Conservation (phyloP, 2,888 invertebrate species). For the Micropterix aruncella region DNA sequence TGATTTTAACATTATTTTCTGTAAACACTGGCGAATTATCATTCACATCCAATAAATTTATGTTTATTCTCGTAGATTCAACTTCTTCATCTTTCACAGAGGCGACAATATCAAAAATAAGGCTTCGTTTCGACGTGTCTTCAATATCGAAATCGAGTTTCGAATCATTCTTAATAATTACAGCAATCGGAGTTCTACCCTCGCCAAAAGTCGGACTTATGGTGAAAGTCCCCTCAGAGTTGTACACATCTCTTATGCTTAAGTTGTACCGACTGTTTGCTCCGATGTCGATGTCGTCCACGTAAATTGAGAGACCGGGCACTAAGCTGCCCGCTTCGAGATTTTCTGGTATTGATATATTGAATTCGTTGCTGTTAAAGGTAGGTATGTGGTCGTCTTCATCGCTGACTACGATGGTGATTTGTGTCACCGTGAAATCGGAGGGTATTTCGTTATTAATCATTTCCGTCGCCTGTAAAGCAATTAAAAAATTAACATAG, state of each 20-base stretch:
- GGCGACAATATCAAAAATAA: constrained; percentile 56
- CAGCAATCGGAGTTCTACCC: constrained; percentile 59
- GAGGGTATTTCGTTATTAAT: constrained; percentile 56
- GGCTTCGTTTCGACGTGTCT: constrained; percentile 38
- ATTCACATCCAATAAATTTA: constrained; percentile 60
- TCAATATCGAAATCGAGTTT: constrained; percentile 59
- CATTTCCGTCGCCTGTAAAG: constrained; percentile 51
- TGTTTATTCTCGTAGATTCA: constrained; percentile 44
- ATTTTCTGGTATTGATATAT: constrained; percentile 63
- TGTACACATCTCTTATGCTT: constrained; percentile 41
- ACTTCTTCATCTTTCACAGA: constrained; percentile 38
- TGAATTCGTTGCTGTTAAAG: constrained; percentile 51
- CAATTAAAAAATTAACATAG: no score
- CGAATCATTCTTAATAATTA: constrained; percentile 50
- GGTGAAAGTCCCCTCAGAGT: constrained; percentile 42
- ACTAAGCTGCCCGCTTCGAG: constrained; percentile 53
- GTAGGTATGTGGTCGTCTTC: constrained; percentile 62
- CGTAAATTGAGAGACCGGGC: constrained; percentile 59
- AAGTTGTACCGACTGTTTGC: constrained; percentile 59
- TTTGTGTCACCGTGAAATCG: constrained; percentile 49
- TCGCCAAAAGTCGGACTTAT: constrained; percentile 53
- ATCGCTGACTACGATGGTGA: constrained; percentile 68
- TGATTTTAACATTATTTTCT: constrained; percentile 45
- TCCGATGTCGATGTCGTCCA: constrained; percentile 58
- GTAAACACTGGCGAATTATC: constrained; percentile 65